A percentile compares a stretch with the other conserved stretches of the same genome.
Conservation (phyloP, 2,113 vertebrate species). For the Candoia aspera region DNA sequence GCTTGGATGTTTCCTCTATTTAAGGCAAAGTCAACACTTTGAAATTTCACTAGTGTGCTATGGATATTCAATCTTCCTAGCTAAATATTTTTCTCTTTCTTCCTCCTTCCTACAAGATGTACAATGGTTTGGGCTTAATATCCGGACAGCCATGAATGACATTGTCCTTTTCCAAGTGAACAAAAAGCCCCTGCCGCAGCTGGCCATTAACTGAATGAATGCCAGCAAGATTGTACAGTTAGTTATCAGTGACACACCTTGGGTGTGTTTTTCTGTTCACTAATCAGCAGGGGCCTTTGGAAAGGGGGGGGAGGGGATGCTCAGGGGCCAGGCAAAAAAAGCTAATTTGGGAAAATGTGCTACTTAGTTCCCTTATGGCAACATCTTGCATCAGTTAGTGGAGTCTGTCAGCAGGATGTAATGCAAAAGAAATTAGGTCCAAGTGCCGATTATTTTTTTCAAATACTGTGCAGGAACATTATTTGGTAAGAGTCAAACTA, state of each 20-base stretch:
- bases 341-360: no score
- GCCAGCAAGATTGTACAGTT: slow-evolving; percentile 7
- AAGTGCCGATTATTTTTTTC: no score
- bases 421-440: no score
- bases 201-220: slow-evolving; percentile 1
- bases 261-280: slow-evolving; percentile 4
- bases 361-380: no score
- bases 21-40: not conserved
- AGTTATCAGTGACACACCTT: not conserved
- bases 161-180: slow-evolving; percentile 72
- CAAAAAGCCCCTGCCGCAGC: not conserved
- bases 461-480: no score
- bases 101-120: slow-evolving; percentile 70
- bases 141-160: slow-evolving; percentile 78
- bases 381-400: no score
- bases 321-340: no score
- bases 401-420: no score
- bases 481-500: no score
- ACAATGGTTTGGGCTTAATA: slow-evolving; percentile 78
- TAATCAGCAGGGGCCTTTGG: not conserved
- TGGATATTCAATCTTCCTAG: not conserved
- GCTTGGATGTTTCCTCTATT: not conserved
- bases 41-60: not conserved
- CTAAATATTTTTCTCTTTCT: not conserved
- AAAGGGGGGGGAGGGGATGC: not conserved